These are phyloP conservation scores for Calypte anna DNA, from an alignment of 2,113 vertebrate genomes.

Conservation along the genomic window DNA sequence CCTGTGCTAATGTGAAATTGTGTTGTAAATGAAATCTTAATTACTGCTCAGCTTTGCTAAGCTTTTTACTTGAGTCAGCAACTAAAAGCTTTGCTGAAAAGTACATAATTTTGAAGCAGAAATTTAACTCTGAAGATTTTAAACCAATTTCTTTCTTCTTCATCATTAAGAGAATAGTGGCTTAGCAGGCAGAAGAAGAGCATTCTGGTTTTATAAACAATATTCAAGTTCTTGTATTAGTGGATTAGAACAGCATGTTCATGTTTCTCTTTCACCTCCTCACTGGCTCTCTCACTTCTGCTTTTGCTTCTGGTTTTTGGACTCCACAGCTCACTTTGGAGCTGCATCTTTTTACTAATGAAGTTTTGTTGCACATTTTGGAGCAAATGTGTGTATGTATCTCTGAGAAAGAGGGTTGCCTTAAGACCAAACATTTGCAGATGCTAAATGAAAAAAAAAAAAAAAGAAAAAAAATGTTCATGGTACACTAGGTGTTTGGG, in stretches of 20 bases:
- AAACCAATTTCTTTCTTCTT: background rate
- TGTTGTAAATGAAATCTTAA: conserved; percentile 55
- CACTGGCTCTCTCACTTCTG: background rate
- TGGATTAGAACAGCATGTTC: background rate
- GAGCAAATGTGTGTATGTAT: background rate
- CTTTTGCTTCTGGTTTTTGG: background rate
- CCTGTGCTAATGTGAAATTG: background rate
- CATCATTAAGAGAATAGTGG: background rate
- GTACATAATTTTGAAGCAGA: conserved; percentile 5
- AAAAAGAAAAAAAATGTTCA: background rate
- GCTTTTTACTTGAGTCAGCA: background rate
- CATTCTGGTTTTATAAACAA: background rate
- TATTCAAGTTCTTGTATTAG: background rate
- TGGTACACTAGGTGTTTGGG: background rate
- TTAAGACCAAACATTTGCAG: background rate
- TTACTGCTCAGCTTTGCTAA: conserved; percentile 21
- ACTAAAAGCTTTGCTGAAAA: conserved; percentile 36
- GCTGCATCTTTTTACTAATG: background rate
- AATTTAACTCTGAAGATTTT: conserved; percentile 18
- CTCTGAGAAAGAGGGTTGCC: background rate
- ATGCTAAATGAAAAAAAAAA: background rate
- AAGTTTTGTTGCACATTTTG: background rate
- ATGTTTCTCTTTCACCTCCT: background rate
- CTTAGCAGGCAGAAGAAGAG: background rate
- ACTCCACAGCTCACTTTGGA: background rate